phyloP scores from a whole-genome alignment of 1,140 invertebrate genomes.

The Dreissena rostriformis region DNA sequence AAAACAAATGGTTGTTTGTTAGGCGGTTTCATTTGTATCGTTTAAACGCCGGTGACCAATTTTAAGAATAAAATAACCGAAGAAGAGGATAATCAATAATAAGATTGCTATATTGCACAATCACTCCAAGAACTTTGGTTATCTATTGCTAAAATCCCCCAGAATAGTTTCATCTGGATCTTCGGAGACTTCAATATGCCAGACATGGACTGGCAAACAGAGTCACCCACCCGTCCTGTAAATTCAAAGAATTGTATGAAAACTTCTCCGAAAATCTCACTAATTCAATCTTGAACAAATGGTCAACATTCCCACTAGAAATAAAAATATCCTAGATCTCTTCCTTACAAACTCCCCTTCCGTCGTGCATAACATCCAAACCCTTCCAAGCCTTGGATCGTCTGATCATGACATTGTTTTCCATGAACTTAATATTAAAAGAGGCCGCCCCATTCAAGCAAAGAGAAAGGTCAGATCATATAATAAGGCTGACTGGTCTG shows the following conservation, averaged over 20 bases:
- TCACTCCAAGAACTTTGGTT: neutral
- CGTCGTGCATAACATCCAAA: slow-evolving; percentile 18
- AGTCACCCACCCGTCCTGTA: slow-evolving; percentile 22
- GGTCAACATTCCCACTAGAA: slow-evolving; percentile 31
- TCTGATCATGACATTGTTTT: slow-evolving; percentile 19
- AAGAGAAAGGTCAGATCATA: neutral
- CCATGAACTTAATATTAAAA: slow-evolving; percentile 17
- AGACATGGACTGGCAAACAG: slow-evolving; percentile 22
- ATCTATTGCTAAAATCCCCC: slow-evolving; percentile 18
- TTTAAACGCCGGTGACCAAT: too few species aligned
- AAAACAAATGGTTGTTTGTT: too few species aligned
- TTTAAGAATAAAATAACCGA: too few species aligned
- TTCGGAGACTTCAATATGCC: slow-evolving; percentile 39
- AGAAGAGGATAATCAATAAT: too few species aligned
- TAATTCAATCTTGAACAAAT: slow-evolving; percentile 33
- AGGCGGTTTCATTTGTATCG: too few species aligned
- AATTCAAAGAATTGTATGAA: slow-evolving; percentile 17
- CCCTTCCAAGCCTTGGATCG: slow-evolving; percentile 15
- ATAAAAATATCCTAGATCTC: slow-evolving; percentile 23
- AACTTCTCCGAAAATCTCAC: slow-evolving; percentile 24
- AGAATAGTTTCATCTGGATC: slow-evolving; percentile 24
- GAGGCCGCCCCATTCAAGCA: slow-evolving; percentile 1
- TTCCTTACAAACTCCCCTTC: slow-evolving; percentile 26
- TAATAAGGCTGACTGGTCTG: slow-evolving; percentile 8
- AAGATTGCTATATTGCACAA: too few species aligned